These are phyloP conservation scores for Luffia ferchaultella DNA, from an alignment of 2,888 invertebrate species.

Conservation along the genomic window DNA sequence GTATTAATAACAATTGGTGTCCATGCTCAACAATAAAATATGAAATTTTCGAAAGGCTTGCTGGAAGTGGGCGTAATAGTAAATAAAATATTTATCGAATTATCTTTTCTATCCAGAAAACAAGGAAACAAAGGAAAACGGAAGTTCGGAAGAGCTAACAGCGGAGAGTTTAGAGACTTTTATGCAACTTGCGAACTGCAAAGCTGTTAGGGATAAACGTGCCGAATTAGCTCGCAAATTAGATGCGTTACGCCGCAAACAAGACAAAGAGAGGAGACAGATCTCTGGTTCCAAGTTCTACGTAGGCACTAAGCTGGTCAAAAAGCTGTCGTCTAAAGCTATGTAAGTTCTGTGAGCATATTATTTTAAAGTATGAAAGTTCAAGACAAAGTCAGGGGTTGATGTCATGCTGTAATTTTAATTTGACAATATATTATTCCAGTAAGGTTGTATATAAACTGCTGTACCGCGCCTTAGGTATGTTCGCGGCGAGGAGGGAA, in stretches of 20 bases:
- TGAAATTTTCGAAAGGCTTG: too few species aligned
- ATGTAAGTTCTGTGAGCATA: constrained; percentile 84
- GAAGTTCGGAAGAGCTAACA: constrained; percentile 67
- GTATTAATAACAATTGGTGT: too few species aligned
- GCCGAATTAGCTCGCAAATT: constrained; percentile 88
- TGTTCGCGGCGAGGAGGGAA: too few species aligned
- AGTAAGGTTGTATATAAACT: too few species aligned
- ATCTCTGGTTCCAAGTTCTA: constrained; percentile 75
- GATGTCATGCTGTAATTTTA: too few species aligned
- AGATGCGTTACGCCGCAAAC: constrained; percentile 81
- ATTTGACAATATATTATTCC: too few species aligned
- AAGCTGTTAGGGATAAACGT: constrained; percentile 83
- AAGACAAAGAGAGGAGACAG: constrained; percentile 78
- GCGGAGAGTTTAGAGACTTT: constrained; percentile 83
- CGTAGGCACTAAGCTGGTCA: constrained; percentile 76
- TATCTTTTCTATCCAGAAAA: constrained; percentile 4
- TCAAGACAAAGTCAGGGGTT: too few species aligned
- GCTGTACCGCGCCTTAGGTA: too few species aligned
- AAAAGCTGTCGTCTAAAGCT: constrained; percentile 79
- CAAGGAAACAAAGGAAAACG: constrained; percentile 22
- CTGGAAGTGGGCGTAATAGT: too few species aligned
- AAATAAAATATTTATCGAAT: not conserved
- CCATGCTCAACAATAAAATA: too few species aligned
- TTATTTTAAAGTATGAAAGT: not conserved
- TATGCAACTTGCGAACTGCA: constrained; percentile 81